Evolutionary conservation across 2,888 invertebrate species (phyloP).

Genomic region (Andrena bucephala): DNA sequence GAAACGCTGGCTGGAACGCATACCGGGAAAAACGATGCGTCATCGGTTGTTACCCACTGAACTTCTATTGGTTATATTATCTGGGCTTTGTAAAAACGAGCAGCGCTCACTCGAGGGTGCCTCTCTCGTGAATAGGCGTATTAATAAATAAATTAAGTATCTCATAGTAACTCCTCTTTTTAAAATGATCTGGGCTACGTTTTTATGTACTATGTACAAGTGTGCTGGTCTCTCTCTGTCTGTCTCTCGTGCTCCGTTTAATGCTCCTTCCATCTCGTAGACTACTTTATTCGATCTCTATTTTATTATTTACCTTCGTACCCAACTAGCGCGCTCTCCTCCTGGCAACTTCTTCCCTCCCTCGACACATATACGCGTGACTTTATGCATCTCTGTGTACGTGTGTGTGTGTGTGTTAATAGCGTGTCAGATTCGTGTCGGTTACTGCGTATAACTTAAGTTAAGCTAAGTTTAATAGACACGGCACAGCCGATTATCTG

Average conservation of each 20-base stretch:
- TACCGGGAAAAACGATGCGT: neutral
- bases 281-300: neutral
- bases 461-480: constrained; percentile 74
- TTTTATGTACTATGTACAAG: constrained; percentile 57
- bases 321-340: constrained; percentile 18
- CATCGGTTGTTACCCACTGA: neutral
- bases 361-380: constrained; percentile 72
- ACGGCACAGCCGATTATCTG: constrained; percentile 74
- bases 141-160: neutral
- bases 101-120: neutral
- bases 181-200: constrained; percentile 42
- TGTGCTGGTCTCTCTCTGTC: constrained; percentile 21
- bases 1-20: neutral
- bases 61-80: neutral
- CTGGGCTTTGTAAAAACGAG: neutral
- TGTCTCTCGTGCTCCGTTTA: constrained; percentile 9
- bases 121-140: neutral
- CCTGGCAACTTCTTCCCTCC: constrained; percentile 3
- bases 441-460: constrained; percentile 72
- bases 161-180: neutral
- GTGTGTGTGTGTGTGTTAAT: constrained; percentile 31
- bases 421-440: constrained; percentile 45
- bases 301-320: neutral
- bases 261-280: neutral
- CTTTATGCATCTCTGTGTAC: constrained; percentile 58